Base-by-base conservation (phyloP, 2,888 invertebrate species). In the Punctoribates punctum region DNA sequence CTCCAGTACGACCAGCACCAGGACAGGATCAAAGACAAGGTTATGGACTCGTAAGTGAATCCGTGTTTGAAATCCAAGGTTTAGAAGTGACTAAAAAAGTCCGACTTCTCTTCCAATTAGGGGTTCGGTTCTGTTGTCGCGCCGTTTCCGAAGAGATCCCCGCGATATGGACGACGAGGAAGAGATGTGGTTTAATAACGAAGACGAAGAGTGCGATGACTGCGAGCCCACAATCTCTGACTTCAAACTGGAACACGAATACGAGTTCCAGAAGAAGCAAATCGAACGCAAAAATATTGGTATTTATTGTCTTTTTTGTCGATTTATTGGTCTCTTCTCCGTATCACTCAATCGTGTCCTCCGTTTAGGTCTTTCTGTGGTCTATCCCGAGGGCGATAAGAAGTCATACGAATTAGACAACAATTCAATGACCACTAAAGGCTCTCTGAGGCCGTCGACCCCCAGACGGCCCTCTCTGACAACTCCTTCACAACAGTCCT, bases 171-270 rank as follows among this genome's bases (percentile, higher is more conserved):
- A 98, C 80, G 96, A 97, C 83, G 97, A 97, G 81, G 97, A 98
- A 83, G 97, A 97, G 86, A 93, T 96, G 90, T 98, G 96, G 96
- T 97, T 97, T 85, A 95, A 96, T 83, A 95, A 96, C 82, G 97
- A 97, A 80, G 96, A 96, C 83, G 95, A 94, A 83, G 90, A 92
- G 79, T 91, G 93, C 78, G 94, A 94, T 82, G 83, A 82, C 75
- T 81, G 78, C 15, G 91, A 90, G 23, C 73, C 77, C n/a, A 76
- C 75, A 88, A 81, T 84, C 87, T 78, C 83, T 88, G 75, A 85
- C 86, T 78, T 87, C 81, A 88, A 88, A 82, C 82, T 88, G 75
- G 88, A 88, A 79, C 84, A 87, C 17, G 88, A 88, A 81, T 83
- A 88, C 80, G 89, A 88, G 80, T 74, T 77, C 48, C 67, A 73